Evolutionary conservation across 2,888 invertebrate species (phyloP), one percentile per base, ranked within the genome.

Genomic region (Pyralis farinalis): DNA sequence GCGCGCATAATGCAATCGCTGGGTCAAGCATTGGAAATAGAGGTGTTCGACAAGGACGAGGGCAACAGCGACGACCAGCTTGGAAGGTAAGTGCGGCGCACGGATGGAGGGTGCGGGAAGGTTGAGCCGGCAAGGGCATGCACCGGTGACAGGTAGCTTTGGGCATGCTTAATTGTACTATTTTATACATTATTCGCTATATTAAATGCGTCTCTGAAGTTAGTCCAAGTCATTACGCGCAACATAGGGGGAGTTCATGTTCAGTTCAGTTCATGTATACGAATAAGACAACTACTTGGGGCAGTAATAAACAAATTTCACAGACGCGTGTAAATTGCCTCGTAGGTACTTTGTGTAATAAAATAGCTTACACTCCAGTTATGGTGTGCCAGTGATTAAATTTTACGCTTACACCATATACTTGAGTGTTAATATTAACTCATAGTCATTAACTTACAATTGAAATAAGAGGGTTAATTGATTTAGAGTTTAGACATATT

Each of bases 41-140:
- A 94, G 71, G 87, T 97, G 55, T 93, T 93, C 91, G 97, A 98
- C 91, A 93, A 94, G 80, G 98, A 98, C 80, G 95, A 96, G 60
- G 91, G 92, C 63, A 92, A 93, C 64, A 93, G 94, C 76, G 97
- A 98, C 88, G 97, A 97, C 86, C 92, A 92, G 64, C 91, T 97
- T 59, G 97, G 97, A 88, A 95, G 95, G 95, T 96, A 91, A 90
- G 93, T 81, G 63, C 48, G 55, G 55, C 58, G 57, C 48, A 60
- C 47, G 55, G 58, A n/a, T 58, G 57, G 49, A 40, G 44, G 48
- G 39, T 41, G 37, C 29, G 41, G 16, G 32, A 34, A 22, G 39
- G 34, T 32, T 47, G 44, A 37, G 37, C 40, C 49, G 37, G 43
- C 40, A 9, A 41, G 49, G 46, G 38, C 38, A 38, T 20, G 44